Evolutionary conservation across 2,888 invertebrate genomes (phyloP).

Genomic region (Leuctra nigra): DNA sequence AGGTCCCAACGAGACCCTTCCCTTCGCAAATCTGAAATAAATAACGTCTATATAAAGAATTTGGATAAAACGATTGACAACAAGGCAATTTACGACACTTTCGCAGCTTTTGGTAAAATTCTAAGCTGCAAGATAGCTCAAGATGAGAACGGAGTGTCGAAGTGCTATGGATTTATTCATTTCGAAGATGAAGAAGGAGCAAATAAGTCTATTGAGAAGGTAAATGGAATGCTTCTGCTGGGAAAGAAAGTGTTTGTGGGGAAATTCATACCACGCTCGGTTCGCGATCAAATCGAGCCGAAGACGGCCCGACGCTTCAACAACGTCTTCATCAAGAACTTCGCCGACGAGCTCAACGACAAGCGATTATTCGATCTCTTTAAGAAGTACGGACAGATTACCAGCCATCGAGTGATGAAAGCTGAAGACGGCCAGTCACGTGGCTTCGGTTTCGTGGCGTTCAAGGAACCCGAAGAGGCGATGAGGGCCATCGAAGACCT

Average conservation of each 20-base stretch:
- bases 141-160: constrained; percentile 46
- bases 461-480: constrained; percentile 49
- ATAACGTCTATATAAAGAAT: no score
- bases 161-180: constrained; percentile 54
- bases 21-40: no score
- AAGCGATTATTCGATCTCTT: constrained; percentile 46
- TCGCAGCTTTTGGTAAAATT: constrained; percentile 54
- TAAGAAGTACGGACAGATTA: constrained; percentile 44
- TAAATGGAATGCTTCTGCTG: constrained; percentile 57
- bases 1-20: no score
- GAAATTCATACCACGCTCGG: constrained; percentile 51
- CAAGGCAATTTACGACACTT: constrained; percentile 55
- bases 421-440: constrained; percentile 43
- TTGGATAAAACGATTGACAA: no score
- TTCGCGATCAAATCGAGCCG: constrained; percentile 45
- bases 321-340: constrained; percentile 58
- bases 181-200: constrained; percentile 52
- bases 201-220: constrained; percentile 51
- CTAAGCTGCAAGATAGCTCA: constrained; percentile 51
- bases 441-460: constrained; percentile 57
- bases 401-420: constrained; percentile 42
- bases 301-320: constrained; percentile 43
- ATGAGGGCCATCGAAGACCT: constrained; percentile 47
- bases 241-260: constrained; percentile 54
- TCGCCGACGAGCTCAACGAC: constrained; percentile 49